These are phyloP conservation scores for Cyanoramphus novaezelandiae DNA, from an alignment of 2,113 vertebrate genomes.

Conservation along the genomic window DNA sequence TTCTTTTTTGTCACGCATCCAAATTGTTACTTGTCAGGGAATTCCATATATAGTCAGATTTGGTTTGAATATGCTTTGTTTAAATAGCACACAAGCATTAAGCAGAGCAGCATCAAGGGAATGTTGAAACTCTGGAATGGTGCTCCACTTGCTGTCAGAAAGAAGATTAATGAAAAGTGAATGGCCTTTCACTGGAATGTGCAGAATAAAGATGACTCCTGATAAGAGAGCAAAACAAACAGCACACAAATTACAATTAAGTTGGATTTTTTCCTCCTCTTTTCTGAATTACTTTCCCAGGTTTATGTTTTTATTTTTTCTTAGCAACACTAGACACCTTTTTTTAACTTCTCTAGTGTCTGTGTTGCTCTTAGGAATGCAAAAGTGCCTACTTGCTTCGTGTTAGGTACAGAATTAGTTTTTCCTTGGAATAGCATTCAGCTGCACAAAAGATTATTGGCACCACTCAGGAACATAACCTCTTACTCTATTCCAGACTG, in stretches of 20 bases:
- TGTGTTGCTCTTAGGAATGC: background rate
- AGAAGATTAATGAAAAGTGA: constrained; percentile 16
- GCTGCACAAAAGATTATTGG: background rate
- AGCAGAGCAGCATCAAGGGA: constrained; percentile 23
- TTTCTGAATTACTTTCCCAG: constrained; percentile 4
- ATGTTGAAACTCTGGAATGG: constrained; percentile 17
- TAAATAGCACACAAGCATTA: constrained; percentile 58
- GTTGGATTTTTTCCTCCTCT: background rate
- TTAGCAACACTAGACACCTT: background rate
- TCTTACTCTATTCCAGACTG: constrained; percentile 7
- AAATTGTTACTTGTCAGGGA: constrained; percentile 37
- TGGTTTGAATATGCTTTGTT: constrained; percentile 54
- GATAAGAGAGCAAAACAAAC: constrained; percentile 1
- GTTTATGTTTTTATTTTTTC: background rate
- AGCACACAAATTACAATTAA: background rate
- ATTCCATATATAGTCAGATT: constrained; percentile 74
- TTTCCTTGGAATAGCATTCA: background rate
- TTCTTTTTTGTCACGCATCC: constrained; percentile 24
- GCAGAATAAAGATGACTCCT: constrained; percentile 3
- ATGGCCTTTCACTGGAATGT: constrained; percentile 10
- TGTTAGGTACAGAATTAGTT: background rate
- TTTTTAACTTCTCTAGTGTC: background rate
- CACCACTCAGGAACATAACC: background rate
- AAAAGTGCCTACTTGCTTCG: background rate
- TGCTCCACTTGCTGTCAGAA: constrained; percentile 17